Conservation (phyloP, 2,113 vertebrate genomes). For the Sebastes schlegelii region DNA sequence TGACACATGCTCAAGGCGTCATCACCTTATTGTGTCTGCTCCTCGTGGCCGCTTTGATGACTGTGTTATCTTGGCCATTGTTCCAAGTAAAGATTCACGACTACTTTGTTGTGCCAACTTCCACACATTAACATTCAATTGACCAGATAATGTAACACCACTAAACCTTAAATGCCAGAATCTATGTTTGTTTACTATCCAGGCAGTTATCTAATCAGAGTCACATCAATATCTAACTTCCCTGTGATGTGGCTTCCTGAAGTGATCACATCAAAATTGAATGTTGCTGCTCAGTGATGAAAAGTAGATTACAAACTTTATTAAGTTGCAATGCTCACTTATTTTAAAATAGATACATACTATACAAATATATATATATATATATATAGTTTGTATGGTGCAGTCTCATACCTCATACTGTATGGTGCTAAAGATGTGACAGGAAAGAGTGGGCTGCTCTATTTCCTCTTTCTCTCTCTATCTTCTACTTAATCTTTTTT, state of each 20-base stretch:
- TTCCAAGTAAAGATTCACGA: neutral
- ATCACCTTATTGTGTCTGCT: conserved; percentile 10
- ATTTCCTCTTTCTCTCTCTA: conserved; percentile 59
- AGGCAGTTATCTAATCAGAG: conserved; percentile 10
- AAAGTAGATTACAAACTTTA: neutral
- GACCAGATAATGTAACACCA: conserved; percentile 2
- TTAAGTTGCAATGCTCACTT: neutral
- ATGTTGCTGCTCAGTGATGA: neutral
- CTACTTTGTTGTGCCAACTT: neutral
- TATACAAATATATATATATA: neutral
- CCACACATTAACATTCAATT: neutral
- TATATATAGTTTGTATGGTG: neutral
- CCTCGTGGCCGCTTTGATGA: conserved; percentile 8
- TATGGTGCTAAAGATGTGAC: conserved; percentile 31
- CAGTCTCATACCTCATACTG: neutral
- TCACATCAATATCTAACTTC: neutral
- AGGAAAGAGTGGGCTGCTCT: conserved; percentile 56
- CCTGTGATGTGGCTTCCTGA: conserved; percentile 9
- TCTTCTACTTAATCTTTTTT: conserved; percentile 11
- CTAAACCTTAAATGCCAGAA: neutral
- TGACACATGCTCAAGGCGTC: conserved; percentile 22
- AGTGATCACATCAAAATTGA: conserved; percentile 10
- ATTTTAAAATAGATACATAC: neutral
- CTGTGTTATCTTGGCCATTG: conserved; percentile 9
- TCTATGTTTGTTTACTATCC: conserved; percentile 6